These are phyloP conservation scores for Enhydra lutris DNA, from an alignment of 2,113 vertebrate species.

Conservation along the genomic window DNA sequence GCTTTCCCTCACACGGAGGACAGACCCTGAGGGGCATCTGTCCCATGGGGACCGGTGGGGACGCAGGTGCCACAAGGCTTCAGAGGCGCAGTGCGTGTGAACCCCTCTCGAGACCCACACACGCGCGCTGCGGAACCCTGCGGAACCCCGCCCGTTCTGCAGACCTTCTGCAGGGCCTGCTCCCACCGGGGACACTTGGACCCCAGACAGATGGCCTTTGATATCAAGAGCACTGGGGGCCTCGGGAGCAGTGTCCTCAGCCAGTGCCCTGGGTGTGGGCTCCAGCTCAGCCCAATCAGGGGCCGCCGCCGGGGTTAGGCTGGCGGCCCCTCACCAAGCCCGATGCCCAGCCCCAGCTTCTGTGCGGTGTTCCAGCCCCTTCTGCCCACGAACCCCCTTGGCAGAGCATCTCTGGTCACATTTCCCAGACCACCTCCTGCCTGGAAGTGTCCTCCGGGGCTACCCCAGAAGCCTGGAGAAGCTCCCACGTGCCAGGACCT, in stretches of 20 bases:
- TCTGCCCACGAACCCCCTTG: neutral
- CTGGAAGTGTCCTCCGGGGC: neutral
- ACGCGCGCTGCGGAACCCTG: no score
- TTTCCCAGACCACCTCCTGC: neutral
- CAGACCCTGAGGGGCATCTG: neutral
- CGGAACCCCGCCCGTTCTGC: neutral
- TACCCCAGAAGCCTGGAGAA: neutral
- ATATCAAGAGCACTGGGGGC: neutral
- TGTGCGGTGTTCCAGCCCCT: neutral
- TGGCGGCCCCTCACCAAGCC: neutral
- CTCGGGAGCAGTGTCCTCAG: neutral
- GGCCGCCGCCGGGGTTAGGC: neutral
- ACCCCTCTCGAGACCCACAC: no score
- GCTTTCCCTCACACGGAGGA: neutral
- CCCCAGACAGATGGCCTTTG: neutral
- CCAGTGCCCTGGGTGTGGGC: neutral
- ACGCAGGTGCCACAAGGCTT: neutral
- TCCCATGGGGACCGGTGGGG: neutral
- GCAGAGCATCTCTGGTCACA: neutral
- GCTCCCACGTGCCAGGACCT: neutral
- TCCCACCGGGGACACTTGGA: neutral
- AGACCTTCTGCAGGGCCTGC: no score
- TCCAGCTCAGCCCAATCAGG: neutral
- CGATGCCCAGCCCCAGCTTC: neutral
- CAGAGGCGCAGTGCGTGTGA: neutral